These are phyloP conservation scores for Drosophila parthenogenetica DNA, from an alignment of 2,888 invertebrate genomes.

Conservation along the genomic window DNA sequence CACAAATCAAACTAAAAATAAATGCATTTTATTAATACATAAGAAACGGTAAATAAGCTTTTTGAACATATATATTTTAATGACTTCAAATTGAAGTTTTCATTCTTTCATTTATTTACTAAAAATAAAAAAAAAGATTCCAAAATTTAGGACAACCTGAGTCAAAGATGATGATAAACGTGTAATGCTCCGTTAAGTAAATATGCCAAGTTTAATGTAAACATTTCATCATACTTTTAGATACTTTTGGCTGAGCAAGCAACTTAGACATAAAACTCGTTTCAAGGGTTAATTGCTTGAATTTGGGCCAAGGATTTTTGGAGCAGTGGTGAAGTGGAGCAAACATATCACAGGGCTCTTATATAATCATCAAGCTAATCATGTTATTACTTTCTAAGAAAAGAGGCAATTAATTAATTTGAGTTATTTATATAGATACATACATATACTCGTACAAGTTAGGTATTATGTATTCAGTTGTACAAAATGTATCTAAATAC, in stretches of 20 bases:
- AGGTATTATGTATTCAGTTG: slow-evolving; percentile 43
- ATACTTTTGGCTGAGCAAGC: slow-evolving; percentile 59
- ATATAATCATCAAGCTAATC: slow-evolving; percentile 59
- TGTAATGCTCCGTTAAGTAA: slow-evolving; percentile 27
- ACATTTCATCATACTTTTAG: slow-evolving; percentile 61
- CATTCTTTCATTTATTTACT: not conserved
- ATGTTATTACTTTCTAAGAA: slow-evolving; percentile 67
- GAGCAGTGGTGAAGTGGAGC: slow-evolving; percentile 5
- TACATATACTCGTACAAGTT: not conserved
- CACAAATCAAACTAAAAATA: slow-evolving; percentile 34
- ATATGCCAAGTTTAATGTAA: slow-evolving; percentile 40
- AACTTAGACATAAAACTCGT: slow-evolving; percentile 55
- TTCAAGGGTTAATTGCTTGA: slow-evolving; percentile 70
- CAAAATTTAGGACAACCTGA: not conserved
- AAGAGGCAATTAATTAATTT: slow-evolving; percentile 75
- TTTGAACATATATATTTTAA: slow-evolving; percentile 32
- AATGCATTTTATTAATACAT: slow-evolving; percentile 5
- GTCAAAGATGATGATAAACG: slow-evolving; percentile 18
- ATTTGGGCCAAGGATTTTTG: slow-evolving; percentile 41
- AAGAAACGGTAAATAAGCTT: slow-evolving; percentile 6
- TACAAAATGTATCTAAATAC: slow-evolving; percentile 58
- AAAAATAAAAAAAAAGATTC: not conserved
- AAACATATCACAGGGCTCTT: slow-evolving; percentile 6
- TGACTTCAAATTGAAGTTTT: slow-evolving; percentile 5
- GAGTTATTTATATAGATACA: slow-evolving; percentile 62